Conservation (phyloP, 2,797 vertebrate species). For the Crocodylus rhombifer region DNA sequence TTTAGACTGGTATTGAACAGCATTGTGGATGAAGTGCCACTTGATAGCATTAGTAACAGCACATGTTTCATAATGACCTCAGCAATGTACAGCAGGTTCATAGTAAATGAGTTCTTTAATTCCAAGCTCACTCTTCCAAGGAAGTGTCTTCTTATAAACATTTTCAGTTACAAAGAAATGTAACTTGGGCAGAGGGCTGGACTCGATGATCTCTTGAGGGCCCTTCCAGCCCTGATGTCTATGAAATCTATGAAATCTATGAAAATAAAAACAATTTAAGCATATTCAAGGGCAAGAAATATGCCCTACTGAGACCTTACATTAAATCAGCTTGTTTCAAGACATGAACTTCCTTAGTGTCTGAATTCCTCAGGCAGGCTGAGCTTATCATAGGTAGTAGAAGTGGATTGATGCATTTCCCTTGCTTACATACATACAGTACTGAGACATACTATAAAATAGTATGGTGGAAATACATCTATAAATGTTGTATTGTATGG, state of each 20-base stretch:
- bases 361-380: neutral
- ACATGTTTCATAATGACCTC: neutral
- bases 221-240: no score
- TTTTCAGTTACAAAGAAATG: no score
- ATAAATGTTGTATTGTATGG: conserved; percentile 38
- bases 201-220: no score
- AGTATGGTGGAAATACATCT: conserved; percentile 19
- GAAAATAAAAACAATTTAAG: neutral
- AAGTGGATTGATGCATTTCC: neutral
- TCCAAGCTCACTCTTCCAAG: conserved; percentile 38
- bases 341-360: neutral
- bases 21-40: neutral
- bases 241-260: no score
- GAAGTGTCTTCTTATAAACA: neutral
- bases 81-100: neutral
- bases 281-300: neutral
- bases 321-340: conserved; percentile 37
- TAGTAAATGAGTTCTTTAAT: neutral
- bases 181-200: no score
- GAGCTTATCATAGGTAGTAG: neutral
- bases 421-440: neutral
- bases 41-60: neutral
- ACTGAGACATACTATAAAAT: conserved; percentile 13
- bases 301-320: neutral
- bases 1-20: neutral